Evolutionary conservation across 2,113 vertebrate species (phyloP).

Genomic region (Sylvia atricapilla): DNA sequence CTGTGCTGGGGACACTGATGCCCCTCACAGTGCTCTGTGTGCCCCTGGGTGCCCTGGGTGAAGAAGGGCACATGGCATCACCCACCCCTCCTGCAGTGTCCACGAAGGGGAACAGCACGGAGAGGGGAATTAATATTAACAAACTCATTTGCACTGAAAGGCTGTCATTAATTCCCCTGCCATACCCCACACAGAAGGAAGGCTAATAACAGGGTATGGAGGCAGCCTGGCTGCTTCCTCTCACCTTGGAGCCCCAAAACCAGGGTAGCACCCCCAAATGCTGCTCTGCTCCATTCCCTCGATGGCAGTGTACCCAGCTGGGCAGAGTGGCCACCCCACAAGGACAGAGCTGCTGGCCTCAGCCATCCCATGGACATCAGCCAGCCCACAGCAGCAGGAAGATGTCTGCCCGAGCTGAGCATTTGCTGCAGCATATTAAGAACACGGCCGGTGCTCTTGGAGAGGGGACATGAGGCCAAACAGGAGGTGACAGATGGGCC

Average conservation of each 20-base stretch:
- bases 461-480: background rate
- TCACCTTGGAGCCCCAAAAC: background rate
- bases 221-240: background rate
- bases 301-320: rapidly evolving
- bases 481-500: conserved; percentile 34
- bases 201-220: background rate
- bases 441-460: rapidly evolving
- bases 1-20: rapidly evolving
- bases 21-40: rapidly evolving
- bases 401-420: background rate
- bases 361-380: background rate
- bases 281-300: background rate
- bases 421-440: background rate
- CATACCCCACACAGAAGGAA: background rate
- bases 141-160: background rate
- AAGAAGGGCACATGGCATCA: background rate
- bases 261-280: background rate
- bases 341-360: rapidly evolving
- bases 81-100: background rate
- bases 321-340: background rate
- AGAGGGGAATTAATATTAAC: conserved; percentile 13
- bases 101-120: rapidly evolving
- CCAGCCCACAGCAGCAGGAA: background rate
- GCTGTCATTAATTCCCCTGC: background rate
- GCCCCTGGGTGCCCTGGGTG: background rate